Percentiles rank a stretch among this genome's conserved stretches.
phyloP scores from a whole-genome alignment of 2,797 vertebrate species.

The Poeciliopsis turneri region DNA sequence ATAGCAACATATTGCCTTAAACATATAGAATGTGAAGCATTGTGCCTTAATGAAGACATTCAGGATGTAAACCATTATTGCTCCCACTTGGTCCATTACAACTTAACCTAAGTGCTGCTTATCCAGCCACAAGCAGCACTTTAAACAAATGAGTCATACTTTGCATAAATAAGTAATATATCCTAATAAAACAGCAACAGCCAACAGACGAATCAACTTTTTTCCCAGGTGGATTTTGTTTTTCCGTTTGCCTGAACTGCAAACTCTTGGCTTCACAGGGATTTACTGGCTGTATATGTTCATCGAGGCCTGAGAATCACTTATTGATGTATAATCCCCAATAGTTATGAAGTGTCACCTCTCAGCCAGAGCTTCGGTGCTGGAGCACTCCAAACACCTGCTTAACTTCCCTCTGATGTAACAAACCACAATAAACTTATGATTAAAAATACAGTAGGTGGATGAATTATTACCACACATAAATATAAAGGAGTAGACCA shows the following conservation, averaged over 20 bases:
- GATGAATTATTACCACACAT: neutral
- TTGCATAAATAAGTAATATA: neutral
- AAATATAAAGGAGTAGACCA: neutral
- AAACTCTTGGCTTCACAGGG: neutral
- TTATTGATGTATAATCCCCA: neutral
- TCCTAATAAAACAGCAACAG: neutral
- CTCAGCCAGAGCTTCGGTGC: neutral
- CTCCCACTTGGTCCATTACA: neutral
- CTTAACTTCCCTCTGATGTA: neutral
- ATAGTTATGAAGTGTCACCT: neutral
- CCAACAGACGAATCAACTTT: neutral
- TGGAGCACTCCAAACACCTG: neutral
- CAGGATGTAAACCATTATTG: neutral
- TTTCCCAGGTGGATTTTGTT: neutral
- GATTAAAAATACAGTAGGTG: neutral
- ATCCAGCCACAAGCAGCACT: neutral
- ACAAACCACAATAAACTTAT: neutral
- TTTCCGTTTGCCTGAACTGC: neutral
- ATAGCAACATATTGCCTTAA: neutral
- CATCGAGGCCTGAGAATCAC: neutral
- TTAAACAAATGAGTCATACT: neutral
- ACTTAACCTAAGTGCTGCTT: neutral
- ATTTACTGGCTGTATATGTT: neutral
- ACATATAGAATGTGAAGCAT: neutral
- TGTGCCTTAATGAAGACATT: neutral